Evolutionary conservation across 1,140 invertebrate species (phyloP).

Genomic region (Drosophila triauraria): DNA sequence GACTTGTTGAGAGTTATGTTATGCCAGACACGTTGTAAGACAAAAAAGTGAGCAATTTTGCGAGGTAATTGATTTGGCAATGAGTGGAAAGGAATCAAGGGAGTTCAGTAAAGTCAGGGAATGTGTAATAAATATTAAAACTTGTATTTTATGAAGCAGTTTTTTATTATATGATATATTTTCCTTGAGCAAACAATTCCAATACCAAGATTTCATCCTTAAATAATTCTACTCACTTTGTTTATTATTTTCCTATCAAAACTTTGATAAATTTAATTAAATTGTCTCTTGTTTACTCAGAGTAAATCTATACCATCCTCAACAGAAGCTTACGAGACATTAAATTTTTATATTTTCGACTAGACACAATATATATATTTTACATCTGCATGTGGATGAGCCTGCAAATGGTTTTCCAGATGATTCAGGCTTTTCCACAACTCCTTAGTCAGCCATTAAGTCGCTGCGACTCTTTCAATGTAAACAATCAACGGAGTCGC

Average conservation of each 20-base stretch:
- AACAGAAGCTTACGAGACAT: neutral
- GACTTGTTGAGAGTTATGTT: slow-evolving; percentile 19
- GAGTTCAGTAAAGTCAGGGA: slow-evolving; percentile 14
- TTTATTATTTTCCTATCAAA: neutral
- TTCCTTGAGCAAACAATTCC: no score
- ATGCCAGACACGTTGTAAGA: slow-evolving; percentile 46
- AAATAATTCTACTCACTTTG: neutral
- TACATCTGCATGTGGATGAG: neutral
- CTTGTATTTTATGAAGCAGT: no score
- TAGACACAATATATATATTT: slow-evolving; percentile 8
- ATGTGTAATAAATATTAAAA: neutral
- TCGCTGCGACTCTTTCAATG: slow-evolving; percentile 26
- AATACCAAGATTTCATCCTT: no score
- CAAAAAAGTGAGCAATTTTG: slow-evolving; percentile 21
- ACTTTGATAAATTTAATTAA: neutral
- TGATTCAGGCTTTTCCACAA: slow-evolving; percentile 45
- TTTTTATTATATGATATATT: no score
- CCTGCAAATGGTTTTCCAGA: slow-evolving; percentile 26
- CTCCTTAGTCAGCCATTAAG: slow-evolving; percentile 39
- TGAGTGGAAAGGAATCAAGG: slow-evolving; percentile 33
- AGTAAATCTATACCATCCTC: neutral
- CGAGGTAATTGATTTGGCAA: slow-evolving; percentile 34
- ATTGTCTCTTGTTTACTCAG: neutral
- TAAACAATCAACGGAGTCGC: slow-evolving; percentile 46
- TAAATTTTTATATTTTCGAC: neutral